These are phyloP conservation scores for Tetraneura akinire DNA, from an alignment of 1,140 invertebrate species.

Conservation along the genomic window DNA sequence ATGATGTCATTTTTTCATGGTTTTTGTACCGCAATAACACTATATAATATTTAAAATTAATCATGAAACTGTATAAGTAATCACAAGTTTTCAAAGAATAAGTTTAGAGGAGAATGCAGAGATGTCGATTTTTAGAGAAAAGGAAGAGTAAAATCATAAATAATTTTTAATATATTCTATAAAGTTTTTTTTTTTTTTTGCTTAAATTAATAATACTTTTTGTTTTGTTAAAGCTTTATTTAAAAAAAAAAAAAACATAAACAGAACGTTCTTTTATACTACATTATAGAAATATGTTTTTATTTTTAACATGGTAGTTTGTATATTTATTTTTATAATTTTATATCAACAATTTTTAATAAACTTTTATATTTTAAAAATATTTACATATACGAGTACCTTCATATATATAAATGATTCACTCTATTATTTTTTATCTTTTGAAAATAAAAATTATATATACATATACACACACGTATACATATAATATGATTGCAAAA, in stretches of 20 bases:
- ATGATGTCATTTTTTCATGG: too few relatives aligned
- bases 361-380: background rate
- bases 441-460: too few relatives aligned
- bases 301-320: background rate
- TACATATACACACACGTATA: too few relatives aligned
- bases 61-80: background rate
- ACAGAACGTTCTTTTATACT: background rate
- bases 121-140: background rate
- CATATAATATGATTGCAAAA: background rate
- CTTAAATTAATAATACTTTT: slow-evolving; percentile 6
- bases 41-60: too few relatives aligned
- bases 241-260: background rate
- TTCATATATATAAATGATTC: background rate
- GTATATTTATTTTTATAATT: background rate
- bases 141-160: background rate
- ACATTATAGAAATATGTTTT: background rate
- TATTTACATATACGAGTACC: background rate
- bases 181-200: background rate
- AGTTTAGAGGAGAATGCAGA: background rate
- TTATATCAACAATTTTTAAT: background rate
- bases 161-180: background rate
- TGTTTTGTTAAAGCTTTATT: background rate
- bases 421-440: background rate
- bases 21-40: too few relatives aligned
- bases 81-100: background rate